Conservation (phyloP, 2,113 vertebrate species). For the Orycteropus afer region DNA sequence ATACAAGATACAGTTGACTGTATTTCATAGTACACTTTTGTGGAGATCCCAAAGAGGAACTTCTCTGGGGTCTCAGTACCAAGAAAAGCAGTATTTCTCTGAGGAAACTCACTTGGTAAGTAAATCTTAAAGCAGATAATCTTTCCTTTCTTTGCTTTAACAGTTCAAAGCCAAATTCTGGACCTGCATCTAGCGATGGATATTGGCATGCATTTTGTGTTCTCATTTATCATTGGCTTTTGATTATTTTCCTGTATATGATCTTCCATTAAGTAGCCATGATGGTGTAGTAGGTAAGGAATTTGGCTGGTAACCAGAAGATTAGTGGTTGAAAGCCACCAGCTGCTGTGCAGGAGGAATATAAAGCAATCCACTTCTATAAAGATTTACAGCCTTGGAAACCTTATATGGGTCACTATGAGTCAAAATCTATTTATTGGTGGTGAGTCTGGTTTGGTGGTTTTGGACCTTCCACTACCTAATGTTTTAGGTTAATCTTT, state of each 20-base stretch:
- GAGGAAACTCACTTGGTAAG: background rate
- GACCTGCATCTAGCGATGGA: background rate
- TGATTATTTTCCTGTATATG: background rate
- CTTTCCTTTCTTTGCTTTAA: background rate
- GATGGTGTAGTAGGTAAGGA: too few species aligned
- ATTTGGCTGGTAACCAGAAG: too few species aligned
- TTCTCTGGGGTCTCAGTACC: background rate
- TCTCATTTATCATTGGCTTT: background rate
- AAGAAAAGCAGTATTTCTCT: background rate
- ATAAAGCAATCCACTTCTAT: too few species aligned
- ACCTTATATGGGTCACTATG: too few species aligned
- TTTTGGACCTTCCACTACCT: background rate
- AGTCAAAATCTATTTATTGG: too few species aligned
- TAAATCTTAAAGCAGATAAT: background rate
- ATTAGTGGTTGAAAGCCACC: too few species aligned
- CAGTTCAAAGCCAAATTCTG: background rate
- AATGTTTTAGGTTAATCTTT: background rate
- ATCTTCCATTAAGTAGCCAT: too few species aligned
- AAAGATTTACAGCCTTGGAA: too few species aligned
- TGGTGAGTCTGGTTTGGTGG: too few species aligned
- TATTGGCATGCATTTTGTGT: background rate
- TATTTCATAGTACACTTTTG: background rate
- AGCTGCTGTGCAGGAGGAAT: too few species aligned
- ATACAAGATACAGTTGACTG: background rate
- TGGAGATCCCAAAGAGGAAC: background rate